Evolutionary conservation across 1,140 invertebrate species (phyloP).

Genomic region (Meloidogyne hapla): DNA sequence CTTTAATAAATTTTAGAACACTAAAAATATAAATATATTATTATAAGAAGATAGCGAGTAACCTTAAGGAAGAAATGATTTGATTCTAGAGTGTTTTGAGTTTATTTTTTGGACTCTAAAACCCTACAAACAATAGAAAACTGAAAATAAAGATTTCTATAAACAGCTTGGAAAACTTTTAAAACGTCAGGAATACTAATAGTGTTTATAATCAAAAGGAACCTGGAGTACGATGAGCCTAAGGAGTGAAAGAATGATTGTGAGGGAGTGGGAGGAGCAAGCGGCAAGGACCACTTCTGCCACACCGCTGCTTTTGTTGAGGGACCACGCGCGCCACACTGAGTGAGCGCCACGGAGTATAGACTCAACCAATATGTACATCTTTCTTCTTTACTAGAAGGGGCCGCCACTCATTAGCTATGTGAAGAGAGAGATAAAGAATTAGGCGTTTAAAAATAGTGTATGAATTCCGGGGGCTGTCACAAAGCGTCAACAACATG

Average conservation of each 20-base stretch:
- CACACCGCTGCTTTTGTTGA: constrained; percentile 2
- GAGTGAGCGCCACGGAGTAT: neutral
- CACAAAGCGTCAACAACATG: neutral
- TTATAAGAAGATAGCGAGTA: too few species aligned
- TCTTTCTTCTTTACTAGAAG: neutral
- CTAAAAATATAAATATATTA: too few species aligned
- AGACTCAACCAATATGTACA: neutral
- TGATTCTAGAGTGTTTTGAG: too few species aligned
- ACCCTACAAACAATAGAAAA: too few species aligned
- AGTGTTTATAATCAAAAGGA: neutral
- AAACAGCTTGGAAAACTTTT: neutral
- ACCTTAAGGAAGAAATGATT: too few species aligned
- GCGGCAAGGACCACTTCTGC: neutral
- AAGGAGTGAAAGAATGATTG: neutral
- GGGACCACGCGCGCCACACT: neutral
- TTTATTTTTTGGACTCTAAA: too few species aligned
- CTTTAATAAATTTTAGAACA: neutral
- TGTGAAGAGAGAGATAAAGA: neutral
- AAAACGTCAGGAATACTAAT: neutral
- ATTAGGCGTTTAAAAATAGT: neutral
- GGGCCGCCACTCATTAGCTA: neutral
- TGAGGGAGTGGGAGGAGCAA: neutral
- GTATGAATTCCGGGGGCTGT: neutral
- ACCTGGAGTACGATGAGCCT: neutral
- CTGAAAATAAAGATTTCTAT: too few species aligned